Evolutionary conservation across 2,888 invertebrate species (phyloP).

Genomic region (Acrocera orbiculus): DNA sequence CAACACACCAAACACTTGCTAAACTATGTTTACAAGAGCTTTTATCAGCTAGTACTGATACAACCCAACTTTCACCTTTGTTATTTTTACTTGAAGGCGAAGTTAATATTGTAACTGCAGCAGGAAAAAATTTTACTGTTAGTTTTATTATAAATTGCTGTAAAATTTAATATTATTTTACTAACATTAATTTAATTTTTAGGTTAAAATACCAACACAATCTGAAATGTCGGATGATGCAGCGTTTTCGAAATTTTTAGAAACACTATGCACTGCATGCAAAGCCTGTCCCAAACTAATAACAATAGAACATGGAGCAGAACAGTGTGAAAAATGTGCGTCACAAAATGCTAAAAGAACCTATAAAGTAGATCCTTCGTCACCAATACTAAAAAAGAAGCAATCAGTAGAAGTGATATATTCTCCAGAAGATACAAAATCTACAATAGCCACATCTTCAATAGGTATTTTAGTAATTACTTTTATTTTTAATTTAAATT

Average conservation of each 20-base stretch:
- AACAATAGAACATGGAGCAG: slow-evolving; percentile 27
- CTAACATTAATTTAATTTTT: slow-evolving; percentile 2
- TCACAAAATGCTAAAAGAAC: slow-evolving; percentile 1
- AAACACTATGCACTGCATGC: slow-evolving; percentile 29
- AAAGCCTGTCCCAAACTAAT: slow-evolving; percentile 30
- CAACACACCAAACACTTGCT: slow-evolving; percentile 30
- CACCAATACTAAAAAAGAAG: slow-evolving; percentile 3
- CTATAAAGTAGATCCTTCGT: neutral
- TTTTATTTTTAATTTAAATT: too few species aligned
- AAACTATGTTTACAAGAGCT: slow-evolving; percentile 31
- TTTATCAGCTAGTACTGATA: slow-evolving; percentile 29
- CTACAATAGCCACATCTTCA: slow-evolving; percentile 24
- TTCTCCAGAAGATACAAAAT: slow-evolving; percentile 23
- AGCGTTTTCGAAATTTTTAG: slow-evolving; percentile 27
- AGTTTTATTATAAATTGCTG: slow-evolving; percentile 8
- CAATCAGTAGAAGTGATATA: too few species aligned
- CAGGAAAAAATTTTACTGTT: slow-evolving; percentile 31
- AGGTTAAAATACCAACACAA: slow-evolving; percentile 31
- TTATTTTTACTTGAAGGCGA: slow-evolving; percentile 30
- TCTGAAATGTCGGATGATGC: slow-evolving; percentile 28
- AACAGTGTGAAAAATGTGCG: slow-evolving; percentile 30
- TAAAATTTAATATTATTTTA: neutral
- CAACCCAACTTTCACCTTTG: slow-evolving; percentile 26
- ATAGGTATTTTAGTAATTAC: too few species aligned
- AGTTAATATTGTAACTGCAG: slow-evolving; percentile 30